A percentile compares a stretch with the other conserved stretches of the same genome.
phyloP scores from a whole-genome alignment of 2,113 vertebrate genomes.

The Oriolus oriolus region DNA sequence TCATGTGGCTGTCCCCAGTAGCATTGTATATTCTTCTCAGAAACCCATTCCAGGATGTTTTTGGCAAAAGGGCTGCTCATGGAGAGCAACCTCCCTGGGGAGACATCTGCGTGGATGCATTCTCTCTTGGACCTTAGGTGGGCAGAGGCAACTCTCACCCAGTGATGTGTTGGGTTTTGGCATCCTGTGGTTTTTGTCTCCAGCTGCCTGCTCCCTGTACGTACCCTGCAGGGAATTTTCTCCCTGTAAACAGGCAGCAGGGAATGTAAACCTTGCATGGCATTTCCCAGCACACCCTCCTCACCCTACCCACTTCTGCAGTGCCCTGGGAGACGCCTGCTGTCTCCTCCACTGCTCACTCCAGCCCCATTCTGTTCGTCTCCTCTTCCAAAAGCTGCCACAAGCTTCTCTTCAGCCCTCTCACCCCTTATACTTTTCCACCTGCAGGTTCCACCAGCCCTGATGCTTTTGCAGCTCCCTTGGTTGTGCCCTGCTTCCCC shows the following conservation, averaged over 20 bases:
- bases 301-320: not conserved
- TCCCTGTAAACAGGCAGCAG: conserved; percentile 19
- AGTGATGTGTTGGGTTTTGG: not conserved
- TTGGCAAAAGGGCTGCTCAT: not conserved
- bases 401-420: not conserved
- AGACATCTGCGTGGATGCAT: not conserved
- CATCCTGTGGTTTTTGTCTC: not conserved
- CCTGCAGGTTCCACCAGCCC: not conserved
- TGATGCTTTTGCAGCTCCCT: not conserved
- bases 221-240: conserved; percentile 21
- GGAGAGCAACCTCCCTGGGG: not conserved
- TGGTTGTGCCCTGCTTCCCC: not conserved
- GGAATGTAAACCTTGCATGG: conserved; percentile 46
- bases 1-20: not conserved
- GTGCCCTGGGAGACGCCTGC: not conserved
- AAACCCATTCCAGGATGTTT: not conserved
- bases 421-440: not conserved
- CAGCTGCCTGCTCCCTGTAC: not conserved
- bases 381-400: not conserved
- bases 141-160: not conserved
- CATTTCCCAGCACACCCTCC: conserved; percentile 18
- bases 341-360: not conserved
- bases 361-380: not conserved
- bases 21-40: not conserved
- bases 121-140: not conserved